Evolutionary conservation across 2,797 vertebrate genomes (phyloP).

Genomic region (Cottoperca gobio): DNA sequence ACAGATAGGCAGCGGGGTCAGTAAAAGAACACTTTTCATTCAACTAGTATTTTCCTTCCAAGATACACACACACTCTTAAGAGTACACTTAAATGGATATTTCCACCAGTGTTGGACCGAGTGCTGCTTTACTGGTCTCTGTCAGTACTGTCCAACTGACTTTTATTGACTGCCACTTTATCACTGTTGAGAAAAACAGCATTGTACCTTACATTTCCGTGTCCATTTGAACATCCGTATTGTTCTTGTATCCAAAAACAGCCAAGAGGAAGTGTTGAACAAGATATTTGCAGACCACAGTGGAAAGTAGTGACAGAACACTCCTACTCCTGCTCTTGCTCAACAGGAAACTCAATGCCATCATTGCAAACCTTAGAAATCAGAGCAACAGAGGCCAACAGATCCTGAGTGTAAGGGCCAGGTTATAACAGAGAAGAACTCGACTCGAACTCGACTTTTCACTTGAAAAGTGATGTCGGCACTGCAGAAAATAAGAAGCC

Average conservation of each 20-base stretch:
- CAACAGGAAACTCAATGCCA: not conserved
- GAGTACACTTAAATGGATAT: conserved; percentile 46
- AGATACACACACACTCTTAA: conserved; percentile 39
- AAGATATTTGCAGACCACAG: not conserved
- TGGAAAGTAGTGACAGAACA: not conserved
- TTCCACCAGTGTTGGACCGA: conserved; percentile 41
- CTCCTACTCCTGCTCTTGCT: not conserved
- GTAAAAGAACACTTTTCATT: conserved; percentile 60
- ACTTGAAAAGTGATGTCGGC: not conserved
- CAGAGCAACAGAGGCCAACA: not conserved
- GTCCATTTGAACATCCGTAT: not conserved
- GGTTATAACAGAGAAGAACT: not conserved
- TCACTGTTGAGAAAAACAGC: conserved; percentile 14
- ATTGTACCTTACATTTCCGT: not conserved
- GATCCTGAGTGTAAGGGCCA: not conserved
- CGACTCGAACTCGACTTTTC: too few species aligned
- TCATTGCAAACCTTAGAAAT: not conserved
- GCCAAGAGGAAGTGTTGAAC: not conserved
- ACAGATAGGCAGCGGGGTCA: conserved; percentile 61
- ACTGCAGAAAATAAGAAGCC: not conserved
- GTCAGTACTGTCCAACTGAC: conserved; percentile 33
- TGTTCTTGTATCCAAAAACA: not conserved
- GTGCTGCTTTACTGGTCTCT: conserved; percentile 41
- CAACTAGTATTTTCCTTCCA: conserved; percentile 54
- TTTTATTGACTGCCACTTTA: conserved; percentile 51